A percentile compares a stretch with the other conserved stretches of the same genome.
These are phyloP conservation scores for Spermophilus dauricus DNA, from an alignment of 2,113 vertebrate species.

Conservation along the genomic window DNA sequence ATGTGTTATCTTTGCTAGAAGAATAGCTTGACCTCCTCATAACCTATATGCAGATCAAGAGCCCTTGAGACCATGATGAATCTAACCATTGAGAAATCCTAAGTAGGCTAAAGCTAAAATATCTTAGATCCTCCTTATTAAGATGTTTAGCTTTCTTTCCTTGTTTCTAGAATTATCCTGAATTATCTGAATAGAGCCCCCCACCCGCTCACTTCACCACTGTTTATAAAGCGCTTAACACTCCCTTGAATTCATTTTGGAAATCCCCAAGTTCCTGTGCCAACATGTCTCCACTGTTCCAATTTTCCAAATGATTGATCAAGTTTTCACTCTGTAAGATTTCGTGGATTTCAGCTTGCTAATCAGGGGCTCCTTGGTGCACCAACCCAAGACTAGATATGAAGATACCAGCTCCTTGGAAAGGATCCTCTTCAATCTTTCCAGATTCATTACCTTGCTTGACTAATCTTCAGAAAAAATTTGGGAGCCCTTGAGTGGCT, in stretches of 20 bases:
- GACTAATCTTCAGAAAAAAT: not conserved
- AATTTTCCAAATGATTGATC: not conserved
- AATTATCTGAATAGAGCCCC: not conserved
- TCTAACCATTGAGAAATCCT: not conserved
- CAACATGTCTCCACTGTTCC: not conserved
- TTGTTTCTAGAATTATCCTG: constrained; percentile 27
- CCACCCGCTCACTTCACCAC: not conserved
- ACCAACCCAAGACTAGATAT: not conserved
- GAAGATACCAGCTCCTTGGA: not conserved
- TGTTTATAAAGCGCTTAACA: not conserved
- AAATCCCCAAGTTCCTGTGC: not conserved
- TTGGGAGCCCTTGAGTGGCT: not conserved
- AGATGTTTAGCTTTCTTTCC: not conserved
- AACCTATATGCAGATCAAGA: constrained; percentile 8
- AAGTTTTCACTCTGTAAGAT: not conserved
- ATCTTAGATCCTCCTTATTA: not conserved
- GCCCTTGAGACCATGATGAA: not conserved
- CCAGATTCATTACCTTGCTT: not conserved
- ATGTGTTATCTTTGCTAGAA: constrained; percentile 40
- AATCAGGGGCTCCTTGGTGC: not conserved
- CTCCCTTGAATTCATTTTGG: not conserved
- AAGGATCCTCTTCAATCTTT: not conserved
- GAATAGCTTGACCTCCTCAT: constrained; percentile 42
- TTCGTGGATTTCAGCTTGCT: not conserved
- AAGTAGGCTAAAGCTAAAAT: not conserved